Percentiles rank a stretch among this genome's conserved stretches.
Evolutionary conservation across 2,888 invertebrate genomes (phyloP).

Genomic region (Metacarcinus magister): DNA sequence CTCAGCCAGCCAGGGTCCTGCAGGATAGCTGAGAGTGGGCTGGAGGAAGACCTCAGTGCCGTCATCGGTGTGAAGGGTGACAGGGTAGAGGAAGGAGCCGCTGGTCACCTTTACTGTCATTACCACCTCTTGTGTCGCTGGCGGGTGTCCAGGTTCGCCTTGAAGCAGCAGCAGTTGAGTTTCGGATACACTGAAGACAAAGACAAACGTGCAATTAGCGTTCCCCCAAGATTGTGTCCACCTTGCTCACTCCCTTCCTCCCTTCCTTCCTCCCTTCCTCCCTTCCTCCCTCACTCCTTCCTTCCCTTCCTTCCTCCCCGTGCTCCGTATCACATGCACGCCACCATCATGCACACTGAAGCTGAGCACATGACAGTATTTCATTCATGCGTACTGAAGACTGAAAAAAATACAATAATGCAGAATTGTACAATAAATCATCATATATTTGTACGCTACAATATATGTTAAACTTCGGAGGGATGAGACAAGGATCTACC

Average conservation of each 20-base stretch:
- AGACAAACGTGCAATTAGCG: not conserved
- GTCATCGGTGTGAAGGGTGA: slow-evolving; percentile 15
- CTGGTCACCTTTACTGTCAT: slow-evolving; percentile 19
- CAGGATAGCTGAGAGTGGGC: not conserved
- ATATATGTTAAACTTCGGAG: no score
- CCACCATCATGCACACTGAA: no score
- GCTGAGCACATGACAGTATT: no score
- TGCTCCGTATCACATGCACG: no score
- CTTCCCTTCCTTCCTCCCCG: no score
- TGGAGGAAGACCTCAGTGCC: slow-evolving; percentile 49
- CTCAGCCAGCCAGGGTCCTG: slow-evolving; percentile 43
- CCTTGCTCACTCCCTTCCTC: not conserved
- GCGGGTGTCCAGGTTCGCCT: not conserved
- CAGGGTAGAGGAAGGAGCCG: slow-evolving; percentile 51
- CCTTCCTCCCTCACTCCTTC: no score
- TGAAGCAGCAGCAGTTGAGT: not conserved
- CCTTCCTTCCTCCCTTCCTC: not conserved
- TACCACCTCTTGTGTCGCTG: not conserved
- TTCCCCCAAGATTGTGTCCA: not conserved
- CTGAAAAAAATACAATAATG: no score
- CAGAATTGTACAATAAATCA: no score
- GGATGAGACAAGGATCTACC: no score
- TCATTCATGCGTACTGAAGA: no score
- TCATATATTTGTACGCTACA: no score
- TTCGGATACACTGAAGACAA: not conserved